Conservation (phyloP, 2,888 invertebrate species). For the Lasioglossum zephyrum region DNA sequence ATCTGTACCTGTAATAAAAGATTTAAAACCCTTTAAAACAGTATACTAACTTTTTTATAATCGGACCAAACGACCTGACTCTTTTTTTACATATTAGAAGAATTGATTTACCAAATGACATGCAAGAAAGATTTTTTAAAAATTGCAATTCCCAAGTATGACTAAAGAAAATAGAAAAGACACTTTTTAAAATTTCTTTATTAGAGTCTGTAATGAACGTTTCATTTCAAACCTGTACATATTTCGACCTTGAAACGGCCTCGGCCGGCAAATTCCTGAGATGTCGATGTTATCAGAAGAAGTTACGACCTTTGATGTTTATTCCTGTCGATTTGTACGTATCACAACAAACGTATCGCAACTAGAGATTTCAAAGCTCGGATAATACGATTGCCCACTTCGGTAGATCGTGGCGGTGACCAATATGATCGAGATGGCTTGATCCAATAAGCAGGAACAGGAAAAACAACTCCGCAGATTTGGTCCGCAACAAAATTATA, state of each 20-base stretch:
- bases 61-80: no score
- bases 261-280: not conserved
- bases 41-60: no score
- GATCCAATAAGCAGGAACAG: not conserved
- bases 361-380: not conserved
- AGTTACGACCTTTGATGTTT: not conserved
- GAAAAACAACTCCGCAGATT: not conserved
- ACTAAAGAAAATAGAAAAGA: no score
- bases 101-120: no score
- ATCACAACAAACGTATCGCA: not conserved
- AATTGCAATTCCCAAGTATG: no score
- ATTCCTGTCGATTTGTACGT: not conserved
- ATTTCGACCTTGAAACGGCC: not conserved
- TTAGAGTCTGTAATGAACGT: no score
- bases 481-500: not conserved
- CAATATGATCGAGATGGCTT: not conserved
- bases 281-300: not conserved
- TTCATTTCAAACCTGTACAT: not conserved
- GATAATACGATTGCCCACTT: not conserved
- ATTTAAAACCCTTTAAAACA: no score
- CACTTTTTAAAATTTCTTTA: no score
- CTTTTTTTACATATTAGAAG: no score
- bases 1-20: no score
- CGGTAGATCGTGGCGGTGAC: not conserved
- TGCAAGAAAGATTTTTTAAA: no score